These are phyloP conservation scores for Caenorhabditis remanei DNA, from an alignment of 1,140 invertebrate species.

Conservation along the genomic window DNA sequence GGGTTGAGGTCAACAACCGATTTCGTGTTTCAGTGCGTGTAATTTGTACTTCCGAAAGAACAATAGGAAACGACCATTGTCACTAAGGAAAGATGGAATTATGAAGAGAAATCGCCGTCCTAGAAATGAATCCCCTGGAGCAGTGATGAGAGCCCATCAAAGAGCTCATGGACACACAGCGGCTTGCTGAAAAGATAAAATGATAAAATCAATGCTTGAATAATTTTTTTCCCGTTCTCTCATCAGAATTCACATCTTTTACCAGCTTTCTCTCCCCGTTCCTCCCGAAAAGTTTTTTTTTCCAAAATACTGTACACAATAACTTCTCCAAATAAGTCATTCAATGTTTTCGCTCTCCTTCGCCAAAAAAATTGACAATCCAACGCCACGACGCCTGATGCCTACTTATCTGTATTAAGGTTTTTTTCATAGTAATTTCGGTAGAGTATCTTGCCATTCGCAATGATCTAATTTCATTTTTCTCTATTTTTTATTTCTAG, in stretches of 20 bases:
- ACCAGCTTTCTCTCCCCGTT: not conserved
- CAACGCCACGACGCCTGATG: slow-evolving; percentile 18
- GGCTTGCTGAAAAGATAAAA: not conserved
- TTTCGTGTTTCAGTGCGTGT: slow-evolving; percentile 66
- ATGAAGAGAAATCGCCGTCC: slow-evolving; percentile 69
- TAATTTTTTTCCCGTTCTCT: too few relatives aligned
- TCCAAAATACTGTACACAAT: slow-evolving; percentile 28
- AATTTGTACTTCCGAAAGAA: slow-evolving; percentile 71
- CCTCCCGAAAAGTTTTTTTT: not conserved
- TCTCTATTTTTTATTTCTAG: not conserved
- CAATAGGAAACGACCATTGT: slow-evolving; percentile 60
- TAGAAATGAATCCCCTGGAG: slow-evolving; percentile 51
- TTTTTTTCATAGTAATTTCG: not conserved
- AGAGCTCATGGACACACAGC: slow-evolving; percentile 34
- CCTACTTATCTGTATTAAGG: not conserved
- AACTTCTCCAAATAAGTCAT: slow-evolving; percentile 23
- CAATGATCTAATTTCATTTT: slow-evolving; percentile 42
- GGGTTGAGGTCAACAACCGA: not conserved
- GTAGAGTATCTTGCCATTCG: slow-evolving; percentile 54
- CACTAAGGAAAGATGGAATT: slow-evolving; percentile 65
- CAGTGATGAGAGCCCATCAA: slow-evolving; percentile 10
- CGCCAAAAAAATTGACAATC: not conserved
- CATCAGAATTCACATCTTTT: too few relatives aligned
- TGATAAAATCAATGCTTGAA: too few relatives aligned
- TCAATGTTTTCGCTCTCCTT: not conserved